Evolutionary conservation across 2,797 vertebrate species (phyloP).

Genomic region (Xiphophorus birchmanni): DNA sequence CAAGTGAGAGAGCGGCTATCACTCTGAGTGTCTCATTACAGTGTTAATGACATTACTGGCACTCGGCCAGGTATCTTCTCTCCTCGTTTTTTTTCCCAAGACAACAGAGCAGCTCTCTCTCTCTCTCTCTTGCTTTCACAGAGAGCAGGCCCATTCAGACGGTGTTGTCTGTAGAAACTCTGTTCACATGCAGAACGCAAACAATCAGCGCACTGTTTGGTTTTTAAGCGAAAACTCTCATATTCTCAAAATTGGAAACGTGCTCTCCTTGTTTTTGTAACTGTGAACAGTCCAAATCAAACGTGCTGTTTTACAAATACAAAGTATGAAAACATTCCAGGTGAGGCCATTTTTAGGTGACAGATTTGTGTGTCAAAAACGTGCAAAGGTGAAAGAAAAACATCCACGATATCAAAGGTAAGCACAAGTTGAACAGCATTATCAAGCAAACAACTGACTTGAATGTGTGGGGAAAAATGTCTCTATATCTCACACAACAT

Average conservation of each 20-base stretch:
- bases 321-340: neutral
- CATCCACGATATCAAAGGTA: neutral
- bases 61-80: slow-evolving; percentile 31
- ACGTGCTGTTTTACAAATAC: neutral
- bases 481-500: neutral
- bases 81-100: slow-evolving; percentile 8
- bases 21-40: slow-evolving; percentile 47
- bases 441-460: neutral
- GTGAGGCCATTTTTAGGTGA: neutral
- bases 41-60: slow-evolving; percentile 55
- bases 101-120: slow-evolving; percentile 19
- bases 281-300: neutral
- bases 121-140: neutral
- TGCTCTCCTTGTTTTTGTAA: neutral
- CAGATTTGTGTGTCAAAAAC: neutral
- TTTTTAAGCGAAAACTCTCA: neutral
- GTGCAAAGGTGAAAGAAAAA: neutral
- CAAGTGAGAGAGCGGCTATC: slow-evolving; percentile 31
- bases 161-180: neutral
- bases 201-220: neutral
- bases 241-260: slow-evolving; percentile 3
- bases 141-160: slow-evolving; percentile 6
- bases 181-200: neutral
- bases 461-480: neutral
- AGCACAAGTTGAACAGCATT: neutral